phyloP scores from a whole-genome alignment of 1,140 invertebrate species.

The Pseudomyrmex sp. region DNA sequence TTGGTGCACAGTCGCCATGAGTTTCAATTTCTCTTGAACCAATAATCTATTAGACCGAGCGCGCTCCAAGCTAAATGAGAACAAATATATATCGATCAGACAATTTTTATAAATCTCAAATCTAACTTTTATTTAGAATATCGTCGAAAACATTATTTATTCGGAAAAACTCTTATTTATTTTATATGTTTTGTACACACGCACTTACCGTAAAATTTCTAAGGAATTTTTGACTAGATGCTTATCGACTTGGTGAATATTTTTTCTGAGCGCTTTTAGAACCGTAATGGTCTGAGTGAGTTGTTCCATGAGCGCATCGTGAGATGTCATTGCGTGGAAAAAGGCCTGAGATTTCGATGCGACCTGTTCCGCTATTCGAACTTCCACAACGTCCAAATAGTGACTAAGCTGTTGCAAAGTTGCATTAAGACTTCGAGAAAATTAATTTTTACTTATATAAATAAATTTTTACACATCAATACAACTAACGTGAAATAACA shows the following conservation, averaged over 20 bases:
- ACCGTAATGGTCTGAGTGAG: conserved; percentile 93
- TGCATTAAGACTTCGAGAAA: neutral
- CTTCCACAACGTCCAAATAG: conserved; percentile 97
- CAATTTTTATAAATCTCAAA: too few species aligned
- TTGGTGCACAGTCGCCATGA: conserved; percentile 98
- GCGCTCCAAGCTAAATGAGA: conserved; percentile 84
- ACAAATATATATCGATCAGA: neutral
- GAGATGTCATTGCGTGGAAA: conserved; percentile 98
- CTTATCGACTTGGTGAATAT: conserved; percentile 90
- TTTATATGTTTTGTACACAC: neutral
- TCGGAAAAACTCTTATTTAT: neutral
- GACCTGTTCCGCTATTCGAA: conserved; percentile 97
- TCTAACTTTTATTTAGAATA: too few species aligned
- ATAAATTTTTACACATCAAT: neutral
- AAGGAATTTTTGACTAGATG: conserved; percentile 93
- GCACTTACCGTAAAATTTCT: conserved; percentile 88
- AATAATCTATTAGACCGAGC: conserved; percentile 88
- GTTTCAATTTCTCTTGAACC: conserved; percentile 92
- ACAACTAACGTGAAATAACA: neutral
- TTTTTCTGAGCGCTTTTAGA: conserved; percentile 90
- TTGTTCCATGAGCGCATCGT: conserved; percentile 96
- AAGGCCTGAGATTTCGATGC: conserved; percentile 98
- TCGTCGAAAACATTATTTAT: neutral
- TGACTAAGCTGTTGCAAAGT: conserved; percentile 90
- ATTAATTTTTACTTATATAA: neutral